These are phyloP conservation scores for Spodoptera exigua DNA, from an alignment of 2,888 invertebrate species.

Conservation along the genomic window DNA sequence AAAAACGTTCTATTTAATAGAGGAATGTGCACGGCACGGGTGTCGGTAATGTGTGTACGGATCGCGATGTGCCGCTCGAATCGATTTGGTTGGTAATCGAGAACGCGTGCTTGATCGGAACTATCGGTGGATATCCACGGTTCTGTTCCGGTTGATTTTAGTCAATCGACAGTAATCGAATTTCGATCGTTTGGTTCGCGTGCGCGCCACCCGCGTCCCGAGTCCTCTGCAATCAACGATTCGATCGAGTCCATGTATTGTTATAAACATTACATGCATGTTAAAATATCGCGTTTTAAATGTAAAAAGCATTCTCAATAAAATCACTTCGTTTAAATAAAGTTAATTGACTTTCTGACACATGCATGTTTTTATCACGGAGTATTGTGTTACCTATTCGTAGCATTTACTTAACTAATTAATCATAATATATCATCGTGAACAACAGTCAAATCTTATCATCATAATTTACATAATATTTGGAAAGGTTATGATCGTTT, in stretches of 20 bases:
- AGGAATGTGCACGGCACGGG: conserved; percentile 80
- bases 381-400: not conserved
- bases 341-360: conserved; percentile 20
- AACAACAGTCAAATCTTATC: not conserved
- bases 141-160: conserved; percentile 78
- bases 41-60: conserved; percentile 63
- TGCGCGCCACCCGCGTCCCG: conserved; percentile 65
- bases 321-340: conserved; percentile 26
- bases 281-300: conserved; percentile 54
- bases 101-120: conserved; percentile 80
- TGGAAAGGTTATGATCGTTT: conserved; percentile 15
- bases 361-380: conserved; percentile 1
- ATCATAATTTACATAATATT: conserved; percentile 1
- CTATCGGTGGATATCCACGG: conserved; percentile 60
- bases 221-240: conserved; percentile 78
- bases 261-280: conserved; percentile 68
- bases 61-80: conserved; percentile 73
- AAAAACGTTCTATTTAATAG: conserved; percentile 88
- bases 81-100: conserved; percentile 80
- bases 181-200: conserved; percentile 75
- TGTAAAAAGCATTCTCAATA: conserved; percentile 10
- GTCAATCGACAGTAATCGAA: conserved; percentile 72
- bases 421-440: not conserved
- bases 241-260: conserved; percentile 71
- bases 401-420: not conserved